Conservation (phyloP, 92 coral and sea anemone species). For the Desmophyllum pertusum region DNA sequence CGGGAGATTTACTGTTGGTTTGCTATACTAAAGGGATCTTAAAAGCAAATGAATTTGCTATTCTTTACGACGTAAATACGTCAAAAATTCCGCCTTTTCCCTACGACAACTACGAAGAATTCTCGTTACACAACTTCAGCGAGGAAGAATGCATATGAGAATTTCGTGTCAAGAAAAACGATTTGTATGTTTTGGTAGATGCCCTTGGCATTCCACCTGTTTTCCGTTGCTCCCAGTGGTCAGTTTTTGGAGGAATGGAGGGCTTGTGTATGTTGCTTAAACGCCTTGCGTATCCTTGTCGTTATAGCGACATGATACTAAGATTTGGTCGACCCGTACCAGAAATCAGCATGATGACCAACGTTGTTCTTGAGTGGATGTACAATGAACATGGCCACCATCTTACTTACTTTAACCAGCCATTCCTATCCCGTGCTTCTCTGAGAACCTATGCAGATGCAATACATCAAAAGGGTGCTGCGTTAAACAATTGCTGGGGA, state of each 20-base stretch:
- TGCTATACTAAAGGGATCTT: slow-evolving; percentile 13
- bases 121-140: slow-evolving; percentile 27
- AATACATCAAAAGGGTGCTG: slow-evolving; percentile 7
- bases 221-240: slow-evolving; percentile 14
- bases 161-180: slow-evolving; percentile 30
- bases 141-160: slow-evolving; percentile 19
- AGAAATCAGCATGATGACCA: slow-evolving; percentile 18
- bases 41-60: slow-evolving; percentile 27
- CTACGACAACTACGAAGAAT: slow-evolving; percentile 30
- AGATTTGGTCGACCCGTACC: slow-evolving; percentile 21
- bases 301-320: slow-evolving; percentile 30
- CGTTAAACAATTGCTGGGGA: slow-evolving; percentile 23
- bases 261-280: slow-evolving; percentile 36
- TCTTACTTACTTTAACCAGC: slow-evolving; percentile 37
- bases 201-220: slow-evolving; percentile 18
- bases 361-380: slow-evolving; percentile 14
- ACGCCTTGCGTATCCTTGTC: slow-evolving; percentile 43
- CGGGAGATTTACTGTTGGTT: slow-evolving; percentile 38
- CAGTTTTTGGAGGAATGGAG: background rate
- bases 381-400: slow-evolving; percentile 37
- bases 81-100: slow-evolving; percentile 35
- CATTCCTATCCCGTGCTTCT: slow-evolving; percentile 41
- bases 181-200: slow-evolving; percentile 16
- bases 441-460: slow-evolving; percentile 49
- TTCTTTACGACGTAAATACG: slow-evolving; percentile 38